Evolutionary conservation across 2,888 invertebrate genomes (phyloP).

Genomic region (Proisotoma minuta): DNA sequence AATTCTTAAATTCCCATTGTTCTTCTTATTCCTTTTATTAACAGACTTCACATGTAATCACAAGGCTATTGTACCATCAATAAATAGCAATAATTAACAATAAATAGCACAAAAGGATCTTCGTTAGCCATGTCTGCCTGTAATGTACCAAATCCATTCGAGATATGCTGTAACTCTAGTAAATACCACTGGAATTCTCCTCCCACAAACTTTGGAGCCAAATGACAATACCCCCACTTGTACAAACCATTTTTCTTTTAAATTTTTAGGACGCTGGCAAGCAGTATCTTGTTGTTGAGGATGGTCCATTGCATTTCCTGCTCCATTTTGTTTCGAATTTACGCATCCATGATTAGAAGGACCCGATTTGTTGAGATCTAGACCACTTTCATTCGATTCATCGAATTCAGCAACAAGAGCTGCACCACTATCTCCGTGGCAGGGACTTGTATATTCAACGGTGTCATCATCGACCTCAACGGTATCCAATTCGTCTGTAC

Average conservation of each 20-base stretch:
- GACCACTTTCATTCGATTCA: slow-evolving; percentile 15
- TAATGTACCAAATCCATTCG: slow-evolving; percentile 37
- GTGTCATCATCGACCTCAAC: neutral
- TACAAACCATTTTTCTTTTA: slow-evolving; percentile 31
- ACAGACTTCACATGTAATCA: too few relatives aligned
- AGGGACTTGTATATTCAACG: slow-evolving; percentile 11
- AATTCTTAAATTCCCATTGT: too few relatives aligned
- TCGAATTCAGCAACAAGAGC: slow-evolving; percentile 36
- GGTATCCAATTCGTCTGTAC: neutral
- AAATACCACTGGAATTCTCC: slow-evolving; percentile 33
- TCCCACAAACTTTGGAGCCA: slow-evolving; percentile 35
- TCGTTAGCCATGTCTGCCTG: slow-evolving; percentile 33
- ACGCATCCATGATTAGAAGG: slow-evolving; percentile 34
- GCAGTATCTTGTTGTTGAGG: slow-evolving; percentile 3
- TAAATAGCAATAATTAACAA: too few relatives aligned
- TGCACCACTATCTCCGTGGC: slow-evolving; percentile 22
- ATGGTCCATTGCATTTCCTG: slow-evolving; percentile 12
- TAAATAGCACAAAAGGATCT: too few relatives aligned
- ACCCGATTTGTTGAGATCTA: slow-evolving; percentile 21
- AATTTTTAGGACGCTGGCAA: slow-evolving; percentile 26
- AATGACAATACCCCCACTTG: slow-evolving; percentile 38
- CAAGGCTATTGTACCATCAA: too few relatives aligned
- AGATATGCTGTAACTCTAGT: slow-evolving; percentile 39
- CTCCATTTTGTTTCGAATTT: slow-evolving; percentile 31
- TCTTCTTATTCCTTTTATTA: too few relatives aligned